phyloP scores from a whole-genome alignment of 2,888 invertebrate species.

The Mythimna lalbum region DNA sequence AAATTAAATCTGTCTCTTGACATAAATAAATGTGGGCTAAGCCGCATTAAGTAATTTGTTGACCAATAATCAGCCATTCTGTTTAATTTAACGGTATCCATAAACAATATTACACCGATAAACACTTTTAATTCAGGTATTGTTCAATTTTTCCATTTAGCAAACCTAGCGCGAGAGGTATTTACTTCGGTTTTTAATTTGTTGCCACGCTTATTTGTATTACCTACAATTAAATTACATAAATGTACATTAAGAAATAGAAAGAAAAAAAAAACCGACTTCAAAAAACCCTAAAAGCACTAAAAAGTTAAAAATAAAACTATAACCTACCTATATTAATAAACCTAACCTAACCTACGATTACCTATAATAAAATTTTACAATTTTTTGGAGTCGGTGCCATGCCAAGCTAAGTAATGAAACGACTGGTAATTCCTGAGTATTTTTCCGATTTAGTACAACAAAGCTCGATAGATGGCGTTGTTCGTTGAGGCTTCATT shows the following conservation, averaged over 20 bases:
- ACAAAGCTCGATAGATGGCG: too few relatives aligned
- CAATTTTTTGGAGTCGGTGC: too few relatives aligned
- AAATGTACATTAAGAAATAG: not conserved
- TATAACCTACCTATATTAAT: too few relatives aligned
- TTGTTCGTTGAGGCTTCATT: too few relatives aligned
- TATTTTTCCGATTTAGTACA: too few relatives aligned
- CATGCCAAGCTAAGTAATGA: too few relatives aligned
- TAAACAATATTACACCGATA: not conserved
- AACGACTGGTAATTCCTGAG: too few relatives aligned
- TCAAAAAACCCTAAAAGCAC: too few relatives aligned
- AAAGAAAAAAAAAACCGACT: not conserved
- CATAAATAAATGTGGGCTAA: conserved; percentile 1
- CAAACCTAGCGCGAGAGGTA: not conserved
- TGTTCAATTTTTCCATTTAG: not conserved
- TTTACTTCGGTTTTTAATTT: not conserved
- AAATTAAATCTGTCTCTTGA: not conserved
- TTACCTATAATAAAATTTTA: too few relatives aligned
- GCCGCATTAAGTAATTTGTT: not conserved
- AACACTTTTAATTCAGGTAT: not conserved
- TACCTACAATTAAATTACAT: conserved; percentile 1
- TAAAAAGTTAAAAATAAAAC: too few relatives aligned
- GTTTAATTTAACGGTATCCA: not conserved
- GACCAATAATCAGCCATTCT: not conserved
- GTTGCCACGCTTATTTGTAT: conserved; percentile 3
- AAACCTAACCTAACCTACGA: too few relatives aligned